Evolutionary conservation across 2,113 vertebrate genomes (phyloP).

Genomic region (Steatornis caripensis): DNA sequence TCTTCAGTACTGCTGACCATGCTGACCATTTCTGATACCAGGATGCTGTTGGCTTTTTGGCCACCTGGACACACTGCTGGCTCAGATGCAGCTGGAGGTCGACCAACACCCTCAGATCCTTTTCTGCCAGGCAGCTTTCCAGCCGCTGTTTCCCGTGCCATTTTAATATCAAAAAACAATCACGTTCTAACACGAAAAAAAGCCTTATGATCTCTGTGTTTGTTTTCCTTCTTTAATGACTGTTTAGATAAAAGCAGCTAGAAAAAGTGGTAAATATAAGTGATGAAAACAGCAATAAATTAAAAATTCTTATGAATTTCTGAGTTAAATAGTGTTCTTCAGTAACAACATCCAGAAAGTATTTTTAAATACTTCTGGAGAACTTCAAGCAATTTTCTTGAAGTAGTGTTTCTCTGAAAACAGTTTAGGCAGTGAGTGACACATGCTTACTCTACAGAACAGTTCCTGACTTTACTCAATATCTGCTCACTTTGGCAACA

Average conservation of each 20-base stretch:
- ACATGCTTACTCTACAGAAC: not conserved
- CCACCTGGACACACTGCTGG: not conserved
- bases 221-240: not conserved
- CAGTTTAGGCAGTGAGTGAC: not conserved
- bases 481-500: not conserved
- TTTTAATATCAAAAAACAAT: not conserved
- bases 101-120: accelerated
- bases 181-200: not conserved
- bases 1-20: not conserved
- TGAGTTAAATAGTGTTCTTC: not conserved
- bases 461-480: not conserved
- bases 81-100: not conserved
- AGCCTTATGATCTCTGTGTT: not conserved
- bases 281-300: not conserved
- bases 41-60: not conserved
- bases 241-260: not conserved
- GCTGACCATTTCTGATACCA: not conserved
- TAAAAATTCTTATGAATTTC: not conserved
- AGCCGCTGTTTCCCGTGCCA: not conserved
- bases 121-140: not conserved
- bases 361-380: not conserved
- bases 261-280: not conserved
- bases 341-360: not conserved
- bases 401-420: not conserved
- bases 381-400: not conserved